Evolutionary conservation across 2,888 invertebrate species (phyloP).

Genomic region (Lithodes maja): DNA sequence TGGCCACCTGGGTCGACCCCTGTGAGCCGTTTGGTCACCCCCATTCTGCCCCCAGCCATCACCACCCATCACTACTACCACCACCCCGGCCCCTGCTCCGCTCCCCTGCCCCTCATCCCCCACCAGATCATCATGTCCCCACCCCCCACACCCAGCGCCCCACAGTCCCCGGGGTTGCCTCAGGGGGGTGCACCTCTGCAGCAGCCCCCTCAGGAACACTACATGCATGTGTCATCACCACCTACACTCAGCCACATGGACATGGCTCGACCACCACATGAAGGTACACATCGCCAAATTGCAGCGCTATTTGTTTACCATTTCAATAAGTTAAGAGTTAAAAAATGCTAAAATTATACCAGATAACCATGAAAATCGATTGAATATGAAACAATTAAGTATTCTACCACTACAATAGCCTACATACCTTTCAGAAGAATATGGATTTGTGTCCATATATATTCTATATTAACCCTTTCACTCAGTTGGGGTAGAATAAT

Average conservation of each 20-base stretch:
- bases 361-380: no score
- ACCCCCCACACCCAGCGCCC: conserved; percentile 74
- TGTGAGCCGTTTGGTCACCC: conserved; percentile 57
- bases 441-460: no score
- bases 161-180: conserved; percentile 88
- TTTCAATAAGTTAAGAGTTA: no score
- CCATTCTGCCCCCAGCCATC: conserved; percentile 73
- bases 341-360: no score
- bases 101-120: conserved; percentile 14
- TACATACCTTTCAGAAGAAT: no score
- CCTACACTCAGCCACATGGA: conserved; percentile 81
- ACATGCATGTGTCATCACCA: conserved; percentile 62
- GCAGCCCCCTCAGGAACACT: conserved; percentile 41
- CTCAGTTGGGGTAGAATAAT: no score
- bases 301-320: no score
- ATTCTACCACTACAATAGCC: no score
- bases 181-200: conserved; percentile 73
- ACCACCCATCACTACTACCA: conserved; percentile 22
- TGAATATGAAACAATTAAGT: no score
- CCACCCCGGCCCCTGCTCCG: conserved; percentile 11
- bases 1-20: conserved; percentile 69
- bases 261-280: conserved; percentile 95
- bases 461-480: no score
- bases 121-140: conserved; percentile 44
- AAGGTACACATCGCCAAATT: conserved; percentile 74